Percentiles rank a stretch among this genome's conserved stretches.
phyloP scores from a whole-genome alignment of 2,113 vertebrate species.

The Rhinichthys klamathensis region DNA sequence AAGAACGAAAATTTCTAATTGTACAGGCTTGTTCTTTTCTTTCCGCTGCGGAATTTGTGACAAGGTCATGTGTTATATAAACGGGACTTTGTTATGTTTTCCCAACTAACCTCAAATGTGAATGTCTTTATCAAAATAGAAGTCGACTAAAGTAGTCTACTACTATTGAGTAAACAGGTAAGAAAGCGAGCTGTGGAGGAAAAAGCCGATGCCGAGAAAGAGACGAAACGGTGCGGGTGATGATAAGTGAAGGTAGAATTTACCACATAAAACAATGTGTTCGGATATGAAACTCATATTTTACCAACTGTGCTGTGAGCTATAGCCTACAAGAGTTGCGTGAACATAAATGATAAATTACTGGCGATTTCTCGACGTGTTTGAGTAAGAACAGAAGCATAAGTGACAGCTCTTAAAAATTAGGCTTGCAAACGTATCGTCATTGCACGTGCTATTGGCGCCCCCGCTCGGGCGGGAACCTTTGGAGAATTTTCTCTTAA shows the following conservation, averaged over 20 bases:
- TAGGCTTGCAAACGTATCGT: neutral
- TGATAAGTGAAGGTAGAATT: neutral
- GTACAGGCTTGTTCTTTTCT: neutral
- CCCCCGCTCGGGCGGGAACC: slow-evolving; percentile 44
- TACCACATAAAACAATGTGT: neutral
- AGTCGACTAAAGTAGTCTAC: neutral
- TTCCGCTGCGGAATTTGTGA: neutral
- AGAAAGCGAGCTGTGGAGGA: neutral
- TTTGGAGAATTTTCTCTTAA: slow-evolving; percentile 44
- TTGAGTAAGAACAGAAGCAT: slow-evolving; percentile 27
- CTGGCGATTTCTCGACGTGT: neutral
- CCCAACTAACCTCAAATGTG: neutral
- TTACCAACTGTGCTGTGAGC: neutral
- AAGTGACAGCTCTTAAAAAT: slow-evolving; percentile 29
- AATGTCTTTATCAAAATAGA: neutral
- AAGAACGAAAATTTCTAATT: neutral
- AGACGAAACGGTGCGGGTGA: neutral
- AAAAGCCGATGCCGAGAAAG: neutral
- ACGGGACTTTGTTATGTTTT: neutral
- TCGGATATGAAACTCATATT: neutral
- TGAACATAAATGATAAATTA: neutral
- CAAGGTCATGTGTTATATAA: neutral
- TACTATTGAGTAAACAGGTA: slow-evolving; percentile 11
- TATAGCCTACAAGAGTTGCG: neutral
- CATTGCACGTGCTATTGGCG: slow-evolving; percentile 41